Percentiles rank a stretch among this genome's conserved stretches.
Evolutionary conservation across 2,888 invertebrate genomes (phyloP).

Genomic region (Lomographa bimaculata): DNA sequence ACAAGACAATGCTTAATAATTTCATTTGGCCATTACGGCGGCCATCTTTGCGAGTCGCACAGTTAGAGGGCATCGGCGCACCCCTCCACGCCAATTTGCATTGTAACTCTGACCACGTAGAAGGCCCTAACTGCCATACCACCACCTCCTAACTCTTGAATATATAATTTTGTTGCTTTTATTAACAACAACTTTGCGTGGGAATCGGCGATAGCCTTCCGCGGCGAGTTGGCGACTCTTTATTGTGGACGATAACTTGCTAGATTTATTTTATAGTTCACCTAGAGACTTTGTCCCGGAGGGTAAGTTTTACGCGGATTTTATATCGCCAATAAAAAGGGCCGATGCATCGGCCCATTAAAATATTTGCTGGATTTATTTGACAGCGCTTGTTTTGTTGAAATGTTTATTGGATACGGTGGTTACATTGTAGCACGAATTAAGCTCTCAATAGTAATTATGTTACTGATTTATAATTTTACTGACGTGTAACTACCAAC

Average conservation of each 20-base stretch:
- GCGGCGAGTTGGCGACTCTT: conserved; percentile 76
- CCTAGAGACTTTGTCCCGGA: conserved; percentile 69
- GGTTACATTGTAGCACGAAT: conserved; percentile 72
- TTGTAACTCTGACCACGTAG: conserved; percentile 83
- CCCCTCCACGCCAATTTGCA: conserved; percentile 82
- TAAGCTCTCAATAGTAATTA: conserved; percentile 56
- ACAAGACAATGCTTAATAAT: conserved; percentile 84
- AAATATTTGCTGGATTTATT: conserved; percentile 81
- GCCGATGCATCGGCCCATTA: conserved; percentile 72
- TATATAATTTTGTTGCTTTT: conserved; percentile 84
- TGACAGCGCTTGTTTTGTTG: conserved; percentile 71
- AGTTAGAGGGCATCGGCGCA: conserved; percentile 81
- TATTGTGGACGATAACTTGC: conserved; percentile 79
- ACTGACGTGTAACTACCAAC: conserved; percentile 27
- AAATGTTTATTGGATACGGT: conserved; percentile 67
- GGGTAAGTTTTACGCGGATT: conserved; percentile 56
- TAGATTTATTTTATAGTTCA: conserved; percentile 81
- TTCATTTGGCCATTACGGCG: conserved; percentile 82
- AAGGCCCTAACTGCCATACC: conserved; percentile 77
- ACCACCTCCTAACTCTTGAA: conserved; percentile 83
- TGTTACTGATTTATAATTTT: conserved; percentile 40
- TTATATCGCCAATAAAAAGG: conserved; percentile 77
- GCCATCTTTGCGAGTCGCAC: conserved; percentile 82
- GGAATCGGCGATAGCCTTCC: conserved; percentile 81
- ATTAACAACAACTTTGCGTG: conserved; percentile 82